phyloP scores from a whole-genome alignment of 1,140 invertebrate species.

The Homalodisca vitripennis region DNA sequence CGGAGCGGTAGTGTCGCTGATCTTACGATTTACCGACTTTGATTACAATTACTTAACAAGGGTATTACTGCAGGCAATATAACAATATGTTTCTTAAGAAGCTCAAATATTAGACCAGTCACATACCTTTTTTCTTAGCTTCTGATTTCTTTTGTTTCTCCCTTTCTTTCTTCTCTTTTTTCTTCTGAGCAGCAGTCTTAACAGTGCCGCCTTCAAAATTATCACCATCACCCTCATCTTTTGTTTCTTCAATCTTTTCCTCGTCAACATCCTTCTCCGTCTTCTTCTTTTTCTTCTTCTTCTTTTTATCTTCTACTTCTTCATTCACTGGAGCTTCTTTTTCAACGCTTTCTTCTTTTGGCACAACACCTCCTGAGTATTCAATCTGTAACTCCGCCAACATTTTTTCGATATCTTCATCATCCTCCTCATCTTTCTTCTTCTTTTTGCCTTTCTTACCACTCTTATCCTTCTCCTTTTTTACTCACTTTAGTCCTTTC shows the following conservation, averaged over 20 bases:
- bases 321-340: constrained; percentile 37
- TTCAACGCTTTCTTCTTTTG: constrained; percentile 35
- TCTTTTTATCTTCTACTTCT: constrained; percentile 44
- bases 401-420: constrained; percentile 82
- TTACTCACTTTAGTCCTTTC: constrained; percentile 27
- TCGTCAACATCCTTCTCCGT: constrained; percentile 48
- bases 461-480: constrained; percentile 54
- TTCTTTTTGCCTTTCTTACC: constrained; percentile 65
- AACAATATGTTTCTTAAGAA: too few species aligned
- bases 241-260: constrained; percentile 52
- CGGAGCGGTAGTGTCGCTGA: too few species aligned
- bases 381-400: constrained; percentile 77
- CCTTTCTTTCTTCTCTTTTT: constrained; percentile 83
- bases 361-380: constrained; percentile 57
- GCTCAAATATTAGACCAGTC: too few species aligned
- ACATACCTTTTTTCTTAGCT: constrained; percentile 33
- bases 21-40: too few species aligned
- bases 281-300: constrained; percentile 47
- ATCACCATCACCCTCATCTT: constrained; percentile 55
- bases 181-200: constrained; percentile 81
- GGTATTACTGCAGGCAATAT: too few species aligned
- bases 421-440: constrained; percentile 74
- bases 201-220: constrained; percentile 62
- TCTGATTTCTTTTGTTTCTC: constrained; percentile 66
- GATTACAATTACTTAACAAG: too few species aligned